phyloP scores from a whole-genome alignment of 2,797 vertebrate genomes.

The Chaetodon trifasciatus region DNA sequence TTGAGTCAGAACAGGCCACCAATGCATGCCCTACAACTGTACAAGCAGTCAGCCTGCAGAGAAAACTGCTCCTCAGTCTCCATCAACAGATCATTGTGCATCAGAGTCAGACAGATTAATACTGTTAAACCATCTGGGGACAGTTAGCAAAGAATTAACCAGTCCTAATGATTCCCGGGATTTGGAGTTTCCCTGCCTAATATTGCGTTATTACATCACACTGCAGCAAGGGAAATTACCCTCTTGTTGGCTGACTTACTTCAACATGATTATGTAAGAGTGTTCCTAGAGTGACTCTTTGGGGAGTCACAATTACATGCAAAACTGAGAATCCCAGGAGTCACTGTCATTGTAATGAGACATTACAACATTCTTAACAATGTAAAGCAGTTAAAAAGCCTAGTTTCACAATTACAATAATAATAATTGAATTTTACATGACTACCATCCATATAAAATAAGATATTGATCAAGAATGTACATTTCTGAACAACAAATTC shows the following conservation, averaged over 20 bases:
- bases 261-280: slow-evolving; percentile 31
- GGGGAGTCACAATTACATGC: slow-evolving; percentile 18
- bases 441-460: not conserved
- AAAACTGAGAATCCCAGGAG: not conserved
- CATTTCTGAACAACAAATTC: slow-evolving; percentile 31
- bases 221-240: slow-evolving; percentile 35
- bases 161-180: slow-evolving; percentile 59
- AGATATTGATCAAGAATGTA: not conserved
- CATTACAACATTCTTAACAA: not conserved
- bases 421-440: not conserved
- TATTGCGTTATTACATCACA: slow-evolving; percentile 62
- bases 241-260: slow-evolving; percentile 34
- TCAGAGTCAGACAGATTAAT: slow-evolving; percentile 49
- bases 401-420: not conserved
- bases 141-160: slow-evolving; percentile 32
- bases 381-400: not conserved
- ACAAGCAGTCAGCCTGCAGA: not conserved
- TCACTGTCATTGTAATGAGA: slow-evolving; percentile 13
- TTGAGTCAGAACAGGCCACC: slow-evolving; percentile 58
- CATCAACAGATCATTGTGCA: slow-evolving; percentile 60
- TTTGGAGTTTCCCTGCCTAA: slow-evolving; percentile 65
- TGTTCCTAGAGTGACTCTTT: slow-evolving; percentile 14
- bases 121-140: slow-evolving; percentile 47
- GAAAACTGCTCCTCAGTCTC: slow-evolving; percentile 21
- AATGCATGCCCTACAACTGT: slow-evolving; percentile 37